Percentiles rank a stretch among this genome's conserved stretches.
phyloP scores from a whole-genome alignment of 2,113 vertebrate genomes.

The Megaceryle torquata region DNA sequence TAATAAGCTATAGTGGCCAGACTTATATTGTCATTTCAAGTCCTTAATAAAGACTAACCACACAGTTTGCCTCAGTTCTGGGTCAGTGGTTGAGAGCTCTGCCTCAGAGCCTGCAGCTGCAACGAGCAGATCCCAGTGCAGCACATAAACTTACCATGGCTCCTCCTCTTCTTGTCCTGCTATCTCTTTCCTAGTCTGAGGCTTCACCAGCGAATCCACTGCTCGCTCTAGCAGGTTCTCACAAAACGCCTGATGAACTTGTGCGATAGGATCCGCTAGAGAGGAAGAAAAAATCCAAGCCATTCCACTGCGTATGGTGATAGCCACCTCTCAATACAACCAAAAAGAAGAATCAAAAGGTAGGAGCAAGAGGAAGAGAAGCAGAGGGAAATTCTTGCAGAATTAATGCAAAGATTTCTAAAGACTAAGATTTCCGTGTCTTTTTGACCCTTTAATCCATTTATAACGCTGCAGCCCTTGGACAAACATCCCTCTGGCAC shows the following conservation, averaged over 20 bases:
- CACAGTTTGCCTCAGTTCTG: rapidly evolving
- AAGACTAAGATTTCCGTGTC: neutral
- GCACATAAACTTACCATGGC: slow-evolving; percentile 59
- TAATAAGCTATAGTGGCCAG: neutral
- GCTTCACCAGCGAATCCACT: slow-evolving; percentile 89
- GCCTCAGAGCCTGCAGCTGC: neutral
- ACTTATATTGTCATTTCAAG: rapidly evolving
- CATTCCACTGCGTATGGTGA: rapidly evolving
- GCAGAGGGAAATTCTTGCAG: neutral
- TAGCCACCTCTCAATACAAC: neutral
- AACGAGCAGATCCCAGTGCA: neutral
- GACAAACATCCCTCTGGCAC: neutral
- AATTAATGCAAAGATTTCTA: neutral
- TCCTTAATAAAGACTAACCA: neutral
- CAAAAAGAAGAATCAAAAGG: neutral
- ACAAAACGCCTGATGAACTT: slow-evolving; percentile 94
- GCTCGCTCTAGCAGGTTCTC: slow-evolving; percentile 91
- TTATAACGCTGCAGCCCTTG: neutral
- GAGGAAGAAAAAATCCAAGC: neutral
- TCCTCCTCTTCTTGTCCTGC: slow-evolving; percentile 72
- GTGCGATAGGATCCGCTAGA: slow-evolving; percentile 90
- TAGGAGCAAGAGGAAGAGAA: neutral
- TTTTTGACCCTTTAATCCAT: neutral
- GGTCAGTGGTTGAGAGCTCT: rapidly evolving
- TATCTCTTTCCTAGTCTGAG: slow-evolving; percentile 73